Evolutionary conservation across 2,888 invertebrate species (phyloP), one percentile per base, ranked within the genome.

Genomic region (Bellardia pandia): DNA sequence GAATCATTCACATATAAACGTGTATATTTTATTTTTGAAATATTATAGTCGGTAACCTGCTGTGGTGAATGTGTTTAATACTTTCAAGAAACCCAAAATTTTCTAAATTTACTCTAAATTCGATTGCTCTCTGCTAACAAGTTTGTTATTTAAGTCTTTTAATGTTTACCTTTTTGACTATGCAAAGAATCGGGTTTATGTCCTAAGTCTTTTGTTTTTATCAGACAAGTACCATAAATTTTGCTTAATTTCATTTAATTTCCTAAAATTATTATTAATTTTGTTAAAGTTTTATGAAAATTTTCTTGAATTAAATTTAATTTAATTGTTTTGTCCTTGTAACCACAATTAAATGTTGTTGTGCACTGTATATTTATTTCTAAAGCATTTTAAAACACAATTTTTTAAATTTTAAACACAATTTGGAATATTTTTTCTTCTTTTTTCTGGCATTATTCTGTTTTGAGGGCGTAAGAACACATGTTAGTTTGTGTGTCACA

Each of bases 391-490:
- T 4, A 66, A 42, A 42, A 48, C 9, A 66, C 66, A 81, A 68
- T 62, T 76, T 62, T 58, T 66, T 42, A 45, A 58, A 5, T 14
- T 68, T 60, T 14, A 51, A 69, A 33, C 51, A 4, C 33, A 60
- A 64, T 69, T 58, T 45, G 11, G 1, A 23, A 40, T 40, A 60
- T 51, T 56, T 77, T 37, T 62, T 9, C 64, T 48, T 53, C 60
- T 14, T n/a, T 60, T 56, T 16, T 76, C 2, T 6, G 5, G 3
- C 14, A 66, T 68, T 30, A 72, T 64, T 80, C 71, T 85, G 86
- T 88, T 88, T 87, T 81, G 88, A 90, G 91, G 92, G 92, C 92
- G 92, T 92, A 92, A 92, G 92, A 92, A 92, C 92, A 92, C 91
- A 91, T 92, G 92, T 92, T 91, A 86, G 87, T 89, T 86, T 89